phyloP scores from a whole-genome alignment of 2,113 vertebrate species.

The Speoplatyrhinus poulsoni region DNA sequence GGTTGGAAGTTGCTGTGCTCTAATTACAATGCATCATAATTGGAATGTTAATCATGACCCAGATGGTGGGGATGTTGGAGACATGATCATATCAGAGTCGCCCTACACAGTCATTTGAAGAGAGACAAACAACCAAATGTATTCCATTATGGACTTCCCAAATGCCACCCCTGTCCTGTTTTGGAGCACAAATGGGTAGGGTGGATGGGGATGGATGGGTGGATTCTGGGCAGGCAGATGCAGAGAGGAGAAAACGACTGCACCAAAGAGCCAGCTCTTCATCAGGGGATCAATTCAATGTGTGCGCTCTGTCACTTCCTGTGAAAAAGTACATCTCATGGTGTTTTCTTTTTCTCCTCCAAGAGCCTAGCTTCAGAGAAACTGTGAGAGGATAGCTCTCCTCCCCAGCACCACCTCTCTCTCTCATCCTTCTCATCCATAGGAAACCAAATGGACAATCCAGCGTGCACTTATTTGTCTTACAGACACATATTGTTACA shows the following conservation, averaged over 20 bases:
- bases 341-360: conserved; percentile 31
- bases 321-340: conserved; percentile 78
- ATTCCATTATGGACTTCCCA: conserved; percentile 60
- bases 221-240: conserved; percentile 79
- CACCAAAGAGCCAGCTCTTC: conserved; percentile 76
- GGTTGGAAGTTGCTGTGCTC: conserved; percentile 48
- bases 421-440: neutral
- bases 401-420: neutral
- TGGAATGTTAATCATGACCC: conserved; percentile 65
- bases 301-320: conserved; percentile 70
- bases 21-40: conserved; percentile 64
- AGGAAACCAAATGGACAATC: neutral
- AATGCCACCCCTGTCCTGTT: conserved; percentile 59
- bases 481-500: conserved; percentile 24
- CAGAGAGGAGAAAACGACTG: conserved; percentile 65
- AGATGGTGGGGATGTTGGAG: conserved; percentile 61
- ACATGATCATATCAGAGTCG: conserved; percentile 60
- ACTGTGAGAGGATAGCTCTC: conserved; percentile 44
- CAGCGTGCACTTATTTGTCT: neutral
- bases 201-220: conserved; percentile 66
- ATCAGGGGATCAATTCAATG: conserved; percentile 73
- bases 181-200: conserved; percentile 63
- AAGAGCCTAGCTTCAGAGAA: conserved; percentile 54
- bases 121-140: conserved; percentile 67
- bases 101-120: conserved; percentile 57